phyloP scores from a whole-genome alignment of 2,113 vertebrate species.

The Pteropus alecto region DNA sequence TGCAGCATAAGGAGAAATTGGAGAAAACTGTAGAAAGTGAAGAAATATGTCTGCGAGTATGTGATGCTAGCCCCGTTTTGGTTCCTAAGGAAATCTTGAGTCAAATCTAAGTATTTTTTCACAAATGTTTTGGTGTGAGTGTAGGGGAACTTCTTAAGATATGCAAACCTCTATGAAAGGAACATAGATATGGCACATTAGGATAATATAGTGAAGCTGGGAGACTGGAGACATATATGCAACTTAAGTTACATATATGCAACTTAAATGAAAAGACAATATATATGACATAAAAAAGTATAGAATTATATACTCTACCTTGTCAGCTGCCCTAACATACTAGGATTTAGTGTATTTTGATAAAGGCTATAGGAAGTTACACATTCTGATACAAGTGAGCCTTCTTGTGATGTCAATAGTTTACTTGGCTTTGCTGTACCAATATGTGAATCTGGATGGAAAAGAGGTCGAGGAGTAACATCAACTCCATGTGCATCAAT shows the following conservation, averaged over 20 bases:
- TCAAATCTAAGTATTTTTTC: neutral
- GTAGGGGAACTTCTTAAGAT: neutral
- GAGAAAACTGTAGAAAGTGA: neutral
- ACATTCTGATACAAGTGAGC: slow-evolving; percentile 73
- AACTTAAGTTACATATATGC: neutral
- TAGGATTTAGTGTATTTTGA: slow-evolving; percentile 78
- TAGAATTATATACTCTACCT: slow-evolving; percentile 78
- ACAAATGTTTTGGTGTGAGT: neutral
- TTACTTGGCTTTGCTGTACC: slow-evolving; percentile 77
- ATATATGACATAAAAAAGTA: neutral
- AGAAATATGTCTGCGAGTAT: neutral
- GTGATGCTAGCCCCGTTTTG: neutral
- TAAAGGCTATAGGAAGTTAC: slow-evolving; percentile 71
- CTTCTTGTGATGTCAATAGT: slow-evolving; percentile 79
- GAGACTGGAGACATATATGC: neutral
- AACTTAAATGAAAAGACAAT: neutral
- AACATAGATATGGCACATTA: neutral
- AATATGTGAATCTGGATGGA: slow-evolving; percentile 75
- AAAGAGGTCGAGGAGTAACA: slow-evolving; percentile 90
- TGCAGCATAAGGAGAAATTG: neutral
- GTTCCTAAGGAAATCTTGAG: neutral
- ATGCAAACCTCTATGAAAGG: neutral
- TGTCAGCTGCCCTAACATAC: slow-evolving; percentile 82
- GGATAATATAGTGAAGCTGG: neutral
- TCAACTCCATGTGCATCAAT: slow-evolving; percentile 87